Evolutionary conservation across 2,113 vertebrate genomes (phyloP).

Genomic region (Mirounga angustirostris): DNA sequence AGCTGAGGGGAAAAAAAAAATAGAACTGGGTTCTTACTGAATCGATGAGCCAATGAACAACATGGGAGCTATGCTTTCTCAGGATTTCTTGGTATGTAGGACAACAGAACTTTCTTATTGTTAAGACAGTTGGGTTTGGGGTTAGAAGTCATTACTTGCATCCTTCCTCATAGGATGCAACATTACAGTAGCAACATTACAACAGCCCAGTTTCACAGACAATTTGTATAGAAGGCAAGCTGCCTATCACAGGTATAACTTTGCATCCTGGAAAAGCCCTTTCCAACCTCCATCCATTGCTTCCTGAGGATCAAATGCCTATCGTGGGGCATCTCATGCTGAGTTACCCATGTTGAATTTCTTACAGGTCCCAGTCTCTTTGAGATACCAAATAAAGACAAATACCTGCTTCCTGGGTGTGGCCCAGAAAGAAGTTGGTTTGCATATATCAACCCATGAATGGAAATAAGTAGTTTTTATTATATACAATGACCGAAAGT

Average conservation of each 20-base stretch:
- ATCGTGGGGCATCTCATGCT: neutral
- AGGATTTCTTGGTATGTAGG: neutral
- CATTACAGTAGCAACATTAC: neutral
- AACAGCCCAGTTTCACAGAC: neutral
- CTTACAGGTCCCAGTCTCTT: neutral
- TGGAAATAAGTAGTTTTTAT: slow-evolving; percentile 30
- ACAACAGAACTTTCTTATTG: neutral
- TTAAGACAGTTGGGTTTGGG: neutral
- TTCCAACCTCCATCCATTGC: neutral
- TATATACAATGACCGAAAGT: neutral
- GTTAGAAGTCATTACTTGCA: neutral
- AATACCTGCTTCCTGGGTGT: neutral
- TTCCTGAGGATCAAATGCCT: slow-evolving; percentile 1
- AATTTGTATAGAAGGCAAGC: neutral
- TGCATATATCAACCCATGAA: neutral
- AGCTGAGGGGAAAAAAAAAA: neutral
- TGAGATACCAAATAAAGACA: slow-evolving; percentile 13
- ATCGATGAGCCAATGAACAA: neutral
- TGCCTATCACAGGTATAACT: neutral
- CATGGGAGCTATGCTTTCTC: neutral
- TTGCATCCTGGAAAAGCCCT: neutral
- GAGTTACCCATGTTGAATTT: neutral
- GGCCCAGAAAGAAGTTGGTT: slow-evolving; percentile 41
- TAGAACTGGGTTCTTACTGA: neutral
- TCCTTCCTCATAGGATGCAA: neutral